Conservation (phyloP, 2,888 invertebrate species). For the Halocaridina rubra region DNA sequence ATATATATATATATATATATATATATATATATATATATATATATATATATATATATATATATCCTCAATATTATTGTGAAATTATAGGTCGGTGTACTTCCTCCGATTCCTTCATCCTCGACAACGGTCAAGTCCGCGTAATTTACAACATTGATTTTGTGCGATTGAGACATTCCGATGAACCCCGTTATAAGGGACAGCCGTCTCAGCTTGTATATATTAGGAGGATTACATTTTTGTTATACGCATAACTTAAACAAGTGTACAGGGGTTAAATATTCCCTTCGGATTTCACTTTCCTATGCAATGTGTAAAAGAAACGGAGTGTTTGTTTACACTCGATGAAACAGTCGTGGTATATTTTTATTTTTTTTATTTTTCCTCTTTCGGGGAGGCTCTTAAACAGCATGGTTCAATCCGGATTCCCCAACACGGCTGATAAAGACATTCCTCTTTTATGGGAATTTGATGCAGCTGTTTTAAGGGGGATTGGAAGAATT, state of each 20-base stretch:
- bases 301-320: too few species aligned
- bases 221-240: too few species aligned
- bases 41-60: neutral
- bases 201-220: too few species aligned
- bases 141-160: conserved; percentile 44
- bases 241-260: too few species aligned
- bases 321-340: too few species aligned
- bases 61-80: neutral
- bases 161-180: conserved; percentile 26
- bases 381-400: neutral
- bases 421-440: neutral
- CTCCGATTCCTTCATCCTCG: neutral
- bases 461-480: conserved; percentile 36
- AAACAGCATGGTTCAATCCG: neutral
- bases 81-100: neutral
- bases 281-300: too few species aligned
- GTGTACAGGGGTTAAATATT: too few species aligned
- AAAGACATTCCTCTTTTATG: conserved; percentile 40
- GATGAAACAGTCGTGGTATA: neutral
- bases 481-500: neutral
- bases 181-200: neutral
- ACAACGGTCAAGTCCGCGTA: conserved; percentile 33
- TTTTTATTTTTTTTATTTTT: neutral
- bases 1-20: conserved; percentile 4
- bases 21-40: neutral